Evolutionary conservation across 2,888 invertebrate species (phyloP).

Genomic region (Caenorhabditis doughertyi): DNA sequence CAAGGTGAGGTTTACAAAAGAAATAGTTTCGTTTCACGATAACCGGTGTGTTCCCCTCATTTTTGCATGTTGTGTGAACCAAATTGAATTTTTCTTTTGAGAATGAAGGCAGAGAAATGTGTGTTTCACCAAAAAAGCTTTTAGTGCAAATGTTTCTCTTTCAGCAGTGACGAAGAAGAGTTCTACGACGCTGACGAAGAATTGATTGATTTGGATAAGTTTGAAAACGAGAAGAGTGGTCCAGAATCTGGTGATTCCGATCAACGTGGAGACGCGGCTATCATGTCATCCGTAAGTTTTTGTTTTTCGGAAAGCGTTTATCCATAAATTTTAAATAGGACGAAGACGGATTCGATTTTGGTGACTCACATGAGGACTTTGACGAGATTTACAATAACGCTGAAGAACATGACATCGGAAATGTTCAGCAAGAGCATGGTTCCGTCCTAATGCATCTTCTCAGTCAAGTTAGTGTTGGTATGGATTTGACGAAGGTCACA

Average conservation of each 20-base stretch:
- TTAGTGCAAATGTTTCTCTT: constrained; percentile 49
- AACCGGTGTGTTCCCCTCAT: constrained; percentile 11
- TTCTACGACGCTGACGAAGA: constrained; percentile 79
- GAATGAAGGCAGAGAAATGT: constrained; percentile 5
- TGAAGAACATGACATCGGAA: constrained; percentile 79
- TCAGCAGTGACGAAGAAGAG: constrained; percentile 85
- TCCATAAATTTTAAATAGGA: constrained; percentile 20
- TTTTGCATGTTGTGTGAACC: constrained; percentile 14
- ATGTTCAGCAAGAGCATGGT: constrained; percentile 96
- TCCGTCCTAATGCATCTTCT: constrained; percentile 96
- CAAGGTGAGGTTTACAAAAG: constrained; percentile 44
- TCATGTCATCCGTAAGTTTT: constrained; percentile 54
- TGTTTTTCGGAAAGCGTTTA: neutral
- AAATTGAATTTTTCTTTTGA: constrained; percentile 52
- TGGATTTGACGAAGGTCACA: constrained; percentile 99
- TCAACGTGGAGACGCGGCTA: constrained; percentile 16
- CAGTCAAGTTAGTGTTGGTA: constrained; percentile 95
- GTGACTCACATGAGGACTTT: constrained; percentile 85
- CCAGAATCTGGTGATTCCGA: constrained; percentile 41
- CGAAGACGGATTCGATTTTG: constrained; percentile 71
- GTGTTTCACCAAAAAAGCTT: neutral
- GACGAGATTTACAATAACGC: constrained; percentile 85
- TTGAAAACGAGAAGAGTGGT: constrained; percentile 52
- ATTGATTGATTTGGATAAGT: constrained; percentile 69
- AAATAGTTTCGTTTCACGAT: neutral